These are phyloP conservation scores for Salpingus planirostris DNA, from an alignment of 2,888 invertebrate species.

Conservation along the genomic window DNA sequence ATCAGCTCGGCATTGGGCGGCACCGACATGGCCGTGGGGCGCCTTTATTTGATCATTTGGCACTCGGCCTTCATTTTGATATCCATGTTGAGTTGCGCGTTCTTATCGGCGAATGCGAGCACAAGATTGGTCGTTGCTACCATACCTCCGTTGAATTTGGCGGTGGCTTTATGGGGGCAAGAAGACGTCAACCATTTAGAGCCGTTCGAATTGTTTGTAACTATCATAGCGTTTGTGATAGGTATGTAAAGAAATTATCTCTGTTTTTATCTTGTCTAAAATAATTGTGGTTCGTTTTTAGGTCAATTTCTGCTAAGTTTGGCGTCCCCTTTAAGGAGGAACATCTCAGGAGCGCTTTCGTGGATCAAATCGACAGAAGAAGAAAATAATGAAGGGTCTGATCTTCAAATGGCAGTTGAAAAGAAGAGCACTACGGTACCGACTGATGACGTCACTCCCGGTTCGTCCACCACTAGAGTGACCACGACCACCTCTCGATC, in stretches of 20 bases:
- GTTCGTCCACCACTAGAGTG: too few relatives aligned
- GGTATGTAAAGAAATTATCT: constrained; percentile 15
- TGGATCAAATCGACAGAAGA: too few relatives aligned
- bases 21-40: constrained; percentile 36
- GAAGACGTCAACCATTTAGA: constrained; percentile 26
- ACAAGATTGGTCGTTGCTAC: constrained; percentile 30
- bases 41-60: constrained; percentile 34
- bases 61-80: constrained; percentile 33
- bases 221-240: constrained; percentile 21
- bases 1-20: constrained; percentile 34
- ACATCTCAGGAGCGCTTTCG: too few relatives aligned
- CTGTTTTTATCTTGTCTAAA: neutral
- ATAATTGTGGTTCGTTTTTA: too few relatives aligned
- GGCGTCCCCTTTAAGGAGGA: too few relatives aligned
- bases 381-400: too few relatives aligned
- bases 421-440: neutral
- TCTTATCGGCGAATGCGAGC: constrained; percentile 29
- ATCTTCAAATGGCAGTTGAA: too few relatives aligned
- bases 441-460: neutral
- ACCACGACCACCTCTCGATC: too few relatives aligned
- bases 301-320: too few relatives aligned
- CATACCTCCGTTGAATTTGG: constrained; percentile 34
- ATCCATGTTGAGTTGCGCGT: constrained; percentile 37
- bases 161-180: constrained; percentile 28
- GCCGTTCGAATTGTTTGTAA: constrained; percentile 20